Conservation (phyloP, 2,113 vertebrate genomes). For the Sus scrofa region T2T-Sscrofa CM000820.6:53550001-53550500, state of each 20-base stretch:
- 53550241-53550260: no score
- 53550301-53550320: no score
- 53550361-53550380: not conserved
- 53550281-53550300: no score
- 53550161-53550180: no score
- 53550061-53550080: not conserved
- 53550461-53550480: constrained; percentile 20
- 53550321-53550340: no score
- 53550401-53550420: constrained; percentile 47
- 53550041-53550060: constrained; percentile 38
- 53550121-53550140: no score
- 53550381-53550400: constrained; percentile 29
- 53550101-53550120: constrained; percentile 9
- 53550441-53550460: constrained; percentile 41
- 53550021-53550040: constrained; percentile 9
- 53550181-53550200: no score
- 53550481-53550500: not conserved
- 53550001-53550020: constrained; percentile 52
- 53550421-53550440: constrained; percentile 52
- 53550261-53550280: no score
- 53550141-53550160: no score
- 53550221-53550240: no score
- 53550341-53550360: no score
- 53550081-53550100: constrained; percentile 7
- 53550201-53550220: no score